A percentile compares a stretch with the other conserved stretches of the same genome.
phyloP scores from a whole-genome alignment of 1,140 invertebrate species.

The Magallana angulata region DNA sequence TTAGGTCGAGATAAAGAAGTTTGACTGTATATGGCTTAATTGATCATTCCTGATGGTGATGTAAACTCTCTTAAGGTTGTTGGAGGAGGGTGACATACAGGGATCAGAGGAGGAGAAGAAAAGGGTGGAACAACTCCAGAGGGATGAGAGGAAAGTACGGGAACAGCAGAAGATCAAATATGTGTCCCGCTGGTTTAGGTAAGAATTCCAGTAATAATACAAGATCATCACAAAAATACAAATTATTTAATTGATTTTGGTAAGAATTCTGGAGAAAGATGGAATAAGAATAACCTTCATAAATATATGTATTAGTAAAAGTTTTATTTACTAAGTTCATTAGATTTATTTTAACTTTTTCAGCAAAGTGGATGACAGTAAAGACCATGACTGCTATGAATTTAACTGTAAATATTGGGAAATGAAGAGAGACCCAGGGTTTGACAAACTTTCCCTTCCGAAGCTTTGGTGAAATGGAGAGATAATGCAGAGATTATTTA shows the following conservation, averaged over 20 bases:
- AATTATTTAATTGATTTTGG: too few relatives aligned
- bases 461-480: conserved; percentile 47
- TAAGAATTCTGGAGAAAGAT: too few relatives aligned
- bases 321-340: not conserved
- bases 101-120: conserved; percentile 87
- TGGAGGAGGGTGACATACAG: conserved; percentile 88
- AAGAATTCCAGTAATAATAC: conserved; percentile 59
- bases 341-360: not conserved
- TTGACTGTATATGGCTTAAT: not conserved
- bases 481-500: not conserved
- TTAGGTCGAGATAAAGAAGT: not conserved
- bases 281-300: too few relatives aligned
- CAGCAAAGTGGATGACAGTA: not conserved
- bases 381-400: conserved; percentile 79
- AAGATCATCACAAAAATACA: too few relatives aligned
- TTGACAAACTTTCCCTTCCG: conserved; percentile 80
- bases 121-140: conserved; percentile 85
- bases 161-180: conserved; percentile 82
- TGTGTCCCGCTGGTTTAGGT: conserved; percentile 85
- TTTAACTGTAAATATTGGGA: conserved; percentile 84
- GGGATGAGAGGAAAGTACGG: conserved; percentile 84
- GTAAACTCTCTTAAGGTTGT: conserved; percentile 71
- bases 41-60: not conserved
- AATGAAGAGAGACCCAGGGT: conserved; percentile 82
- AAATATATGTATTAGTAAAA: too few relatives aligned